Conservation (phyloP, 2,113 vertebrate species). For the Uria lomvia region DNA sequence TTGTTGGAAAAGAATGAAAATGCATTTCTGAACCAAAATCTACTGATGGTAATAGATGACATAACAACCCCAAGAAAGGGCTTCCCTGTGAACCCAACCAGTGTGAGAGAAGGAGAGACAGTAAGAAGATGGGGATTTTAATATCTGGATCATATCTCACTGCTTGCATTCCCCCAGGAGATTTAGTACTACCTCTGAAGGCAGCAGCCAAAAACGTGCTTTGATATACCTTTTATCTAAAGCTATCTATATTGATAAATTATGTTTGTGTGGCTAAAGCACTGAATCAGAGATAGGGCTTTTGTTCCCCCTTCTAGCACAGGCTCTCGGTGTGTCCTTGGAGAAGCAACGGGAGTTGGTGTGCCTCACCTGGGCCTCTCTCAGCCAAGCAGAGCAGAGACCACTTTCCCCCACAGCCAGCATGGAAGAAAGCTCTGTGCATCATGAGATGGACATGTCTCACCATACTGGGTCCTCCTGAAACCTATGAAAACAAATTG, state of each 20-base stretch:
- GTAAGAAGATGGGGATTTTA: neutral
- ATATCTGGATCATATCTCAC: neutral
- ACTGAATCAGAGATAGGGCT: neutral
- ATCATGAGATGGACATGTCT: neutral
- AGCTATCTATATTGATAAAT: slow-evolving; percentile 4
- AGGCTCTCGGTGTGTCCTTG: neutral
- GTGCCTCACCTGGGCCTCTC: neutral
- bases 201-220: slow-evolving; percentile 6
- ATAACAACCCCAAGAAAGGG: neutral
- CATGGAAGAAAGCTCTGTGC: neutral
- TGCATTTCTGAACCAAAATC: slow-evolving; percentile 8
- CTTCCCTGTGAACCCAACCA: neutral
- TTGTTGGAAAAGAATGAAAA: neutral
- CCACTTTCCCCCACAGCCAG: neutral
- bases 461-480: neutral
- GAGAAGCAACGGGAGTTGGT: neutral
- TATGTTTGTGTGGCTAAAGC: neutral
- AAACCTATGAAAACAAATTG: neutral
- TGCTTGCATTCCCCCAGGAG: neutral
- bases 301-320: neutral
- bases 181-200: slow-evolving; percentile 13
- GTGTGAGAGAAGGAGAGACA: neutral
- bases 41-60: neutral
- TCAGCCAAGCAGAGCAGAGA: neutral
- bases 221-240: slow-evolving; percentile 45